Base-by-base conservation (phyloP, 2,888 invertebrate genomes). In the Microchrysa polita region DNA sequence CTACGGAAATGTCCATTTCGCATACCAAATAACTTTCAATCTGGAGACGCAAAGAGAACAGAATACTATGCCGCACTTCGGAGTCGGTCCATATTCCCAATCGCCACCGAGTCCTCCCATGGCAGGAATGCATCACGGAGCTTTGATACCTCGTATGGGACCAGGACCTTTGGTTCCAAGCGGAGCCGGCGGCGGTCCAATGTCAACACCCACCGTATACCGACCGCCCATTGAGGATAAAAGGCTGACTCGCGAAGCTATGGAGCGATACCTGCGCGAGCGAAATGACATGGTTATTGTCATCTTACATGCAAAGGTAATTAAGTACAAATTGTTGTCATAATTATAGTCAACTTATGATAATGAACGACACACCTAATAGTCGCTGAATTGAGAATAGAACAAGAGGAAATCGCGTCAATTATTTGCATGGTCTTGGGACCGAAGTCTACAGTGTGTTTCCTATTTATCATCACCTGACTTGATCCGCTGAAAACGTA, bases 211-310 rank as follows among this genome's bases (percentile, higher is more conserved):
- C 48, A 77, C 79, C 42, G 78, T 79, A 34, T 84, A 81, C 79
- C 80, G 84, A 75, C 81, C 84, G 52, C 83, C 83, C 74, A 85
- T 85, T 69, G 94, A 94, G 83, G 95, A 95, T 83, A 92, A 94
- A 81, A 83, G 84, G 74, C 76, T 84, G 72, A 82, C 83, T 72
- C 81, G 84, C 60, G 84, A 84, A 74, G 84, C 96, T 52, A 99
- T 99, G 99, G 95, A 96, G 84, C 91, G 95, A 74, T 99, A 99
- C 84, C 88, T 99, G 80, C 90, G 95, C 73, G 97, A 97, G 82
- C 90, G 96, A 79, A 94, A 94, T 79, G 97, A 97, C 84, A 96
- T 97, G 94, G 92, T 96, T 22, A 93, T 99, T 74, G 96, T 98
- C 69, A 98, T 99, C 80, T 88, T 98, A 73, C 99, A 99, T 86